phyloP scores from a whole-genome alignment of 2,113 vertebrate genomes.

The Capra hircus region DNA sequence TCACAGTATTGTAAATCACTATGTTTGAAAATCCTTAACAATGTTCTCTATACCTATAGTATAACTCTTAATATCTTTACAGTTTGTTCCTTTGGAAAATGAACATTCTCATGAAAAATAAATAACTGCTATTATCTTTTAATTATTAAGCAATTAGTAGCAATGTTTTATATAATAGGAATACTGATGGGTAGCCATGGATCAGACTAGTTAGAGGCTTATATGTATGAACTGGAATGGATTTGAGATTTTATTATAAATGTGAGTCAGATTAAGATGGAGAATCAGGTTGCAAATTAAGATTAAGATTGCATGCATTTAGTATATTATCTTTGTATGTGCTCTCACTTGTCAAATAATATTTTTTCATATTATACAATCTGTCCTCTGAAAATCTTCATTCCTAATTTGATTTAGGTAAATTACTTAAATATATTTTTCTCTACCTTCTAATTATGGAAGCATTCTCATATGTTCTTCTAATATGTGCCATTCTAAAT shows the following conservation, averaged over 20 bases:
- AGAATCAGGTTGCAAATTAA: not conserved
- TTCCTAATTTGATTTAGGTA: not conserved
- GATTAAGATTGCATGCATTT: not conserved
- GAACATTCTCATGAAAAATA: not conserved
- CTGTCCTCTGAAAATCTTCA: not conserved
- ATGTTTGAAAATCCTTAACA: not conserved
- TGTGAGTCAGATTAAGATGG: not conserved
- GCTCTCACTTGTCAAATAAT: not conserved
- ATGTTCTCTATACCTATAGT: not conserved
- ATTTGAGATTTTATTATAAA: not conserved
- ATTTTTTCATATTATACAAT: not conserved
- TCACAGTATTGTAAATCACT: not conserved
- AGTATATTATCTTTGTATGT: not conserved
- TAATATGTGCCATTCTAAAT: not conserved
- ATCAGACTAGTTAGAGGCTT: not conserved
- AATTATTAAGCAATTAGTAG: not conserved
- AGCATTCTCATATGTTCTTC: not conserved
- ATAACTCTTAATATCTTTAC: not conserved
- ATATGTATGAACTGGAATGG: not conserved
- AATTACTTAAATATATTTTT: not conserved
- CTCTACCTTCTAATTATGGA: not conserved
- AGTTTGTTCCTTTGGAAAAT: not conserved
- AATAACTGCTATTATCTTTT: not conserved
- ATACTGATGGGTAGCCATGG: not conserved
- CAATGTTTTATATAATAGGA: not conserved